Evolutionary conservation across 1,140 invertebrate species (phyloP).

Genomic region (Hypsibius dujardini): DNA sequence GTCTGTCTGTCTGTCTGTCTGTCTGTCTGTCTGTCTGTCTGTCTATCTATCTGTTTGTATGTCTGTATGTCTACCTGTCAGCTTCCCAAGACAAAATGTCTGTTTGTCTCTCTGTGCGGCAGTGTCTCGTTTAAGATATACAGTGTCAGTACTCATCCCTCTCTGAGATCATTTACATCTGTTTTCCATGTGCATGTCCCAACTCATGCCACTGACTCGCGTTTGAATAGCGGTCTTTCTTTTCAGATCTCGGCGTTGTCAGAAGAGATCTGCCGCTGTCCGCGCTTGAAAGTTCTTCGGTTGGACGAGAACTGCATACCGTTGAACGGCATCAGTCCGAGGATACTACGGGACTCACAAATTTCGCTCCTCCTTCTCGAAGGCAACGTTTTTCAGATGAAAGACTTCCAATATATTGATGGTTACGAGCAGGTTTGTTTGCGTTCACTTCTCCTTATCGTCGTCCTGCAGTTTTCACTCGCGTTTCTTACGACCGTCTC

Average conservation of each 20-base stretch:
- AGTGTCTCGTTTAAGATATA: too few relatives aligned
- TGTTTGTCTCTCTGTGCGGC: too few relatives aligned
- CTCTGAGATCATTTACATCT: too few relatives aligned
- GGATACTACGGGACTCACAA: constrained; percentile 63
- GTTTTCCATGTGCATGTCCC: too few relatives aligned
- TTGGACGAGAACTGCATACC: constrained; percentile 87
- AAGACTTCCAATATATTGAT: constrained; percentile 63
- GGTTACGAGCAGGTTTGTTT: constrained; percentile 51
- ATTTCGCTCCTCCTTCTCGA: constrained; percentile 71
- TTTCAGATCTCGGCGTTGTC: constrained; percentile 63
- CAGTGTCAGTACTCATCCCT: too few relatives aligned
- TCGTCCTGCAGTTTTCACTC: constrained; percentile 19
- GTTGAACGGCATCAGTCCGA: constrained; percentile 51
- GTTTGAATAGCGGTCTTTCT: not conserved
- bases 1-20: too few relatives aligned
- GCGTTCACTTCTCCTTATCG: constrained; percentile 10
- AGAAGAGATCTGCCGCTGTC: constrained; percentile 59
- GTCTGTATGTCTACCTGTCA: too few relatives aligned
- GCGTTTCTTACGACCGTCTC: too few relatives aligned
- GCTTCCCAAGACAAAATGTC: too few relatives aligned
- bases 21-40: too few relatives aligned
- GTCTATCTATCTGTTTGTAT: too few relatives aligned
- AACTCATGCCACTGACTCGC: too few relatives aligned
- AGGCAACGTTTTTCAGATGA: constrained; percentile 87
- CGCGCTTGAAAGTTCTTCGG: constrained; percentile 68